Base-by-base conservation (phyloP, 2,888 invertebrate genomes). In the Peribatodes rhomboidaria region DNA sequence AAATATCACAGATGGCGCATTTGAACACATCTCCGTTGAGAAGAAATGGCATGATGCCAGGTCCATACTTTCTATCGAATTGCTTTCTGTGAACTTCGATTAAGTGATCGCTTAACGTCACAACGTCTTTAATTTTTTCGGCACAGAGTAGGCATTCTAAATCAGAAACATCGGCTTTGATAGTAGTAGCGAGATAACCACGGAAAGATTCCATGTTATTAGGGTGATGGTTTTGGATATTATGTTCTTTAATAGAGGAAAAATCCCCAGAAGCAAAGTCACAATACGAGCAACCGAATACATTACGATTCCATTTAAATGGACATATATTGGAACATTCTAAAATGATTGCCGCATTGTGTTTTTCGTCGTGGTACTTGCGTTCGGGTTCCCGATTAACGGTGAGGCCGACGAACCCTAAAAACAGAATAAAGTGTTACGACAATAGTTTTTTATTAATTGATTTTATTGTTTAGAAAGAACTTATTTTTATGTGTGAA, bases 311-410 rank as follows among this genome's bases (percentile, higher is more conserved):
- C 88, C 88, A 90, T 67, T 88, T 82, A 76, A 92, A 92, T 1
- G 92, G 92, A 61, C 85, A 85, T 31, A 79, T 85, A 79, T 89
- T 91, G 39, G 91, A 90, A 75, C 78, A 86, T 74, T 89, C 86
- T 60, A 92, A 77, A 62, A 91, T 84, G 61, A 88, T 78, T 41
- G 85, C 86, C 55, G 92, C 91, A 75, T 92, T 92, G 83, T 87
- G 87, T 79, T 90, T 90, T 73, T 86, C 86, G 83, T 92, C 72
- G 49, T 87, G 80, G 50, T 77, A 89, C 83, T 85, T 87, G 80
- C 86, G 85, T 73, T 76, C 82, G 74, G 86, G 82, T 80, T 79
- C 88, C 89, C 89, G 89, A 79, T 85, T 87, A 69, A 83, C 68
- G 71, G 78, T 82, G 77, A 70, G 73, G 76, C 78, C 79, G 78